A percentile compares a stretch with the other conserved stretches of the same genome.
Conservation (phyloP, 1,140 invertebrate species). For the Anthonomus grandis region DNA sequence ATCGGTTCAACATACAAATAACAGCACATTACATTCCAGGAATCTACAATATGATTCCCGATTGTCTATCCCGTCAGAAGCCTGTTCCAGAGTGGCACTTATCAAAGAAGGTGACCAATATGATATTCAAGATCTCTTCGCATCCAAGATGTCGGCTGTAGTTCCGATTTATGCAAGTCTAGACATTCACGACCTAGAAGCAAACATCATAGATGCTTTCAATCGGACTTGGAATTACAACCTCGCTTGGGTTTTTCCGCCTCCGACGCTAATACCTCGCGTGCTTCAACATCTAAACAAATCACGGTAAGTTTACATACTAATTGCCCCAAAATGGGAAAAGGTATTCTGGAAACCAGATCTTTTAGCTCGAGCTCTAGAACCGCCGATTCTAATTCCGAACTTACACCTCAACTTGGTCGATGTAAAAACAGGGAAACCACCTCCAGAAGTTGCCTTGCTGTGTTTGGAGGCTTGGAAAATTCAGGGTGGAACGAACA, state of each 20-base stretch:
- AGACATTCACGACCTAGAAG: conserved; percentile 2
- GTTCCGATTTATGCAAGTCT: conserved; percentile 2
- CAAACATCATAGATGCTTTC: conserved; percentile 20
- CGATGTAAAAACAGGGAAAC: too few relatives aligned
- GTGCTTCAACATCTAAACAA: conserved; percentile 27
- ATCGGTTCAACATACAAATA: not conserved
- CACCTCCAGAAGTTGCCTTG: too few relatives aligned
- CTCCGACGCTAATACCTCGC: conserved; percentile 10
- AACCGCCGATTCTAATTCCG: not conserved
- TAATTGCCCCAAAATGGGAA: not conserved
- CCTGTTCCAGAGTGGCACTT: conserved; percentile 14
- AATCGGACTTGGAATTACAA: conserved; percentile 1
- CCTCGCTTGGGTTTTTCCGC: conserved; percentile 4
- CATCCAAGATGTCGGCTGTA: not conserved
- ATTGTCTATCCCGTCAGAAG: not conserved
- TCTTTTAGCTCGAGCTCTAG: not conserved
- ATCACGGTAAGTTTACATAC: not conserved
- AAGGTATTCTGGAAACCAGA: conserved; percentile 6
- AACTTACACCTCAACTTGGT: not conserved
- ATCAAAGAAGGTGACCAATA: not conserved
- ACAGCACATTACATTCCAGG: not conserved
- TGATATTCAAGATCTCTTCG: conserved; percentile 10
- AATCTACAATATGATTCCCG: not conserved
- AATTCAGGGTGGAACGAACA: conserved; percentile 14
- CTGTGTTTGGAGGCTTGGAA: conserved; percentile 19